These are phyloP conservation scores for Euleptes europaea DNA, from an alignment of 2,113 vertebrate species.

Conservation along the genomic window DNA sequence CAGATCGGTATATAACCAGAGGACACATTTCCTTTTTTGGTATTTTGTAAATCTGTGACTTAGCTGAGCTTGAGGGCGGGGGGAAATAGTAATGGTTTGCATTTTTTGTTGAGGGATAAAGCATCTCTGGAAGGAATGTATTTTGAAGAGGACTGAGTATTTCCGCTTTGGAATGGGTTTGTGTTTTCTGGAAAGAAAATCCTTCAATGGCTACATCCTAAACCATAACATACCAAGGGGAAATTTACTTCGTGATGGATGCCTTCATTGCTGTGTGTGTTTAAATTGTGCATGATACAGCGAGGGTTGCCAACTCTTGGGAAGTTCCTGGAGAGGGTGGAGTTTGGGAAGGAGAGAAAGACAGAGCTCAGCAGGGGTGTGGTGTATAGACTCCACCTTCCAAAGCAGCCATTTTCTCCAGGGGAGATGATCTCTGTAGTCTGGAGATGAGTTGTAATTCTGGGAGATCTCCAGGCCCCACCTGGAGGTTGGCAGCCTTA, in stretches of 20 bases:
- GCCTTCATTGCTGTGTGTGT: not conserved
- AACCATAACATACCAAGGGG: not conserved
- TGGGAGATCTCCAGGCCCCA: too few relatives aligned
- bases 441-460: too few relatives aligned
- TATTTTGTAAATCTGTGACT: slow-evolving; percentile 20
- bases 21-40: slow-evolving; percentile 27
- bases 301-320: too few relatives aligned
- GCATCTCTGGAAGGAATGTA: not conserved
- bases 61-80: slow-evolving; percentile 19
- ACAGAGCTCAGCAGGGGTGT: too few relatives aligned
- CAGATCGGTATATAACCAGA: slow-evolving; percentile 15
- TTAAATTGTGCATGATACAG: too few relatives aligned
- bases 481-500: too few relatives aligned
- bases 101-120: not conserved
- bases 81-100: not conserved
- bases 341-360: too few relatives aligned
- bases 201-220: not conserved
- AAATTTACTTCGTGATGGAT: not conserved
- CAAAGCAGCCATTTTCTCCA: too few relatives aligned
- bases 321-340: too few relatives aligned
- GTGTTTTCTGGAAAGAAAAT: not conserved
- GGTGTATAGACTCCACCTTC: too few relatives aligned
- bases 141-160: not conserved
- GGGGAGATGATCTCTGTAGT: too few relatives aligned
- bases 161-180: not conserved